Conservation (phyloP, 2,888 invertebrate genomes). For the Hedychridium roseum region DNA sequence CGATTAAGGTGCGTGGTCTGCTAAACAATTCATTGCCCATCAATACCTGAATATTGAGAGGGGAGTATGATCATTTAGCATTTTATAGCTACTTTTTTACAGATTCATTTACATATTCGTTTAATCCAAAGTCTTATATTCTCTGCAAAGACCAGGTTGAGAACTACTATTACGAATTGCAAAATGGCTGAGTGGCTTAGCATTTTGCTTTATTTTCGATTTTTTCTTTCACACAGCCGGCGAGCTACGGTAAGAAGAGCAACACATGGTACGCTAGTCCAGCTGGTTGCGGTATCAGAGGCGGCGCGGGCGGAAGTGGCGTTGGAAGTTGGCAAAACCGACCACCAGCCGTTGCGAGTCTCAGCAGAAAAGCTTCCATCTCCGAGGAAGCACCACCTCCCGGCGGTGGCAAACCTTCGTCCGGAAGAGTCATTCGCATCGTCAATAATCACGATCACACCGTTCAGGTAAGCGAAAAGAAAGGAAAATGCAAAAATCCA, state of each 20-base stretch:
- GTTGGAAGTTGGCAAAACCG: slow-evolving; percentile 67
- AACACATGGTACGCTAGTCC: slow-evolving; percentile 82
- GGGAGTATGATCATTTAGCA: too few species aligned
- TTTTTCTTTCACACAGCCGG: slow-evolving; percentile 69
- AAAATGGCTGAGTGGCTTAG: too few species aligned
- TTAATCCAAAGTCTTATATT: too few species aligned
- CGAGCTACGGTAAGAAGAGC: slow-evolving; percentile 91
- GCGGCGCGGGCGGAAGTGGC: slow-evolving; percentile 61
- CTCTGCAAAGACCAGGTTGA: too few species aligned
- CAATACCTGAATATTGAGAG: too few species aligned
- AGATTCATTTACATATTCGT: too few species aligned
- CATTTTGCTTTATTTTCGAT: too few species aligned
- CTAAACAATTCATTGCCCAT: too few species aligned
- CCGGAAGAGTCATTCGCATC: slow-evolving; percentile 88
- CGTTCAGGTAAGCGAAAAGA: slow-evolving; percentile 73
- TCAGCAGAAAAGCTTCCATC: slow-evolving; percentile 83
- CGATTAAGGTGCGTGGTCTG: too few species aligned
- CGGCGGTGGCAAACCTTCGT: slow-evolving; percentile 77
- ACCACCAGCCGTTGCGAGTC: slow-evolving; percentile 66
- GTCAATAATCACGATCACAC: slow-evolving; percentile 94
- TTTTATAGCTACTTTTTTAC: too few species aligned
- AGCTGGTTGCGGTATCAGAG: slow-evolving; percentile 62
- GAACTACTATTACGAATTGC: too few species aligned
- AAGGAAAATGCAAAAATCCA: neutral
- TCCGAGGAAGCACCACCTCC: slow-evolving; percentile 81